Evolutionary conservation across 1,140 invertebrate species (phyloP).

Genomic region (Paracyclopina nana): DNA sequence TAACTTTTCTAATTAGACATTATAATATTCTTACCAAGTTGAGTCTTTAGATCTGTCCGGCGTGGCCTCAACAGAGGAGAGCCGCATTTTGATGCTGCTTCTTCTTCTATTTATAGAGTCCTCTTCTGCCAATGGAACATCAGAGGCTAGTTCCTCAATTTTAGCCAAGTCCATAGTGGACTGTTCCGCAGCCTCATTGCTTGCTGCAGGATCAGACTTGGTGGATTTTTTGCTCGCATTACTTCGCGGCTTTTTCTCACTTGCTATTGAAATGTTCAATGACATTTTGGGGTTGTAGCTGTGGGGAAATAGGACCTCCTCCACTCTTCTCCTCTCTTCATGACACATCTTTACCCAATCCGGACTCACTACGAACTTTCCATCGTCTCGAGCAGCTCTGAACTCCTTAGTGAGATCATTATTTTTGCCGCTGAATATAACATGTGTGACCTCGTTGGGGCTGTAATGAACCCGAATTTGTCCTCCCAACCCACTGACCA

Average conservation of each 20-base stretch:
- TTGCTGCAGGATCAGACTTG: background rate
- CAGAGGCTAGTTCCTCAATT: background rate
- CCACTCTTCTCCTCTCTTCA: constrained; percentile 26
- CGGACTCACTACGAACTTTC: constrained; percentile 30
- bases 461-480: background rate
- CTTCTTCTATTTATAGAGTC: no score
- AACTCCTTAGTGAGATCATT: constrained; percentile 30
- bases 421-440: constrained; percentile 27
- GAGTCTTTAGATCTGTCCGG: no score
- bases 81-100: no score
- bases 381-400: constrained; percentile 25
- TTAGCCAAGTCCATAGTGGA: background rate
- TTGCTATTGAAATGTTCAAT: background rate
- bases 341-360: constrained; percentile 29
- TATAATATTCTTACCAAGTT: no score
- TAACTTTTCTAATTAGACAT: no score
- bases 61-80: no score
- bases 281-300: constrained; percentile 28
- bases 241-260: background rate
- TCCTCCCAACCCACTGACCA: background rate
- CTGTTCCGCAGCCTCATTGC: background rate
- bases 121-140: no score
- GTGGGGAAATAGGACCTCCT: constrained; percentile 29
- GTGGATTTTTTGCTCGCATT: background rate
- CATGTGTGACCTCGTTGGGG: constrained; percentile 26